Conservation (phyloP, 2,113 vertebrate species). For the Irena cyanogastra region DNA sequence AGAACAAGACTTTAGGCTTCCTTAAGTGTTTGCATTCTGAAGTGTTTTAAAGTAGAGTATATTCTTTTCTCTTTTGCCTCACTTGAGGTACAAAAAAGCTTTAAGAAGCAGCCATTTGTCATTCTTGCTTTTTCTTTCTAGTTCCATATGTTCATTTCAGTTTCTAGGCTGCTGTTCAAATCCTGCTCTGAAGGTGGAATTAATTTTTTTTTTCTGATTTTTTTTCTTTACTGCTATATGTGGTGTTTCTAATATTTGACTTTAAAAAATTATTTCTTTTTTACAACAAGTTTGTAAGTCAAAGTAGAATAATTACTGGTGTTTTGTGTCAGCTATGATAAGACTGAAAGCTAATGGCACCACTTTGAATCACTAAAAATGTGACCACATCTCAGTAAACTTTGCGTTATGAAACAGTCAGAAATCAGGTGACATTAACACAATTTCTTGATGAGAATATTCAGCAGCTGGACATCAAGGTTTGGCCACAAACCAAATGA, state of each 20-base stretch:
- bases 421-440: not conserved
- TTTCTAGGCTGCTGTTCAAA: not conserved
- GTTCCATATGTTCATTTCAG: not conserved
- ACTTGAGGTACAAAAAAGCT: not conserved
- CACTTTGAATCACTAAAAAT: not conserved
- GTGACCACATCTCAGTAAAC: not conserved
- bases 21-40: not conserved
- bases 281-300: not conserved
- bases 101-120: not conserved
- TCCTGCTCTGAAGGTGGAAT: not conserved
- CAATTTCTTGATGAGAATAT: not conserved
- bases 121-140: not conserved
- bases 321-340: not conserved
- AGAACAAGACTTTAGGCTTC: not conserved
- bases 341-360: fast-evolving
- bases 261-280: not conserved
- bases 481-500: not conserved
- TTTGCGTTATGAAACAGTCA: not conserved
- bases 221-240: not conserved
- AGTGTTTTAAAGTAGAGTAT: not conserved
- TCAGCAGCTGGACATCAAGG: not conserved
- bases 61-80: not conserved
- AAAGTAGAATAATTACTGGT: not conserved
- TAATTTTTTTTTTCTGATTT: not conserved
- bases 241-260: not conserved